Evolutionary conservation across 2,888 invertebrate species (phyloP).

Genomic region (Urechis unicinctus): DNA sequence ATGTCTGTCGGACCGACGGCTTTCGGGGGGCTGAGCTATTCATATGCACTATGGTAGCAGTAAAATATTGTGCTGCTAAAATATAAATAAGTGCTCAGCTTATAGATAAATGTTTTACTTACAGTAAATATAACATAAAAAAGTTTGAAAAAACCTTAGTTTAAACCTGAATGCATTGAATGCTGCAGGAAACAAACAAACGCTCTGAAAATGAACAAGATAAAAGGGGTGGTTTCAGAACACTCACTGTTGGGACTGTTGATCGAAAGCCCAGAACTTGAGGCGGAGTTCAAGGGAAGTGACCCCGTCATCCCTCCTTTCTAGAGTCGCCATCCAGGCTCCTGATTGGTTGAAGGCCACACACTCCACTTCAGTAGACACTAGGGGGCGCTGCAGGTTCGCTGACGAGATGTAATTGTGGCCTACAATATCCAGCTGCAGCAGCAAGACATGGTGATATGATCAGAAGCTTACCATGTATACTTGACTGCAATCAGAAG

Average conservation of each 20-base stretch:
- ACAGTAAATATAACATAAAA: too few species aligned
- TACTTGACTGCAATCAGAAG: not conserved
- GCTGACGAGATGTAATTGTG: conserved; percentile 67
- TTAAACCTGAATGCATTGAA: not conserved
- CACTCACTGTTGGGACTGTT: not conserved
- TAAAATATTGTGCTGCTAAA: too few species aligned
- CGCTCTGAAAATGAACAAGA: too few species aligned
- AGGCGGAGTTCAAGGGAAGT: conserved; percentile 61
- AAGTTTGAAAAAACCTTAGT: too few species aligned
- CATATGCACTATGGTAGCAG: too few species aligned
- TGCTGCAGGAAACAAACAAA: too few species aligned
- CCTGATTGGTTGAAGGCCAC: conserved; percentile 64
- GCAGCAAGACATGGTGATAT: not conserved
- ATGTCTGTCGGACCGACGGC: too few species aligned
- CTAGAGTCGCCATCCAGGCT: conserved; percentile 66
- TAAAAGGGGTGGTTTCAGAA: too few species aligned
- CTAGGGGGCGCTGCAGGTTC: conserved; percentile 55
- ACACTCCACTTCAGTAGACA: conserved; percentile 61
- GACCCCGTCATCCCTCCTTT: conserved; percentile 56
- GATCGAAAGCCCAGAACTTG: conserved; percentile 63
- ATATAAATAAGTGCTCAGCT: too few species aligned
- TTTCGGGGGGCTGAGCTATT: too few species aligned
- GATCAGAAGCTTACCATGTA: not conserved
- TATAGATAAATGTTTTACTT: too few species aligned
- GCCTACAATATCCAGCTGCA: conserved; percentile 60